Percentiles rank a stretch among this genome's conserved stretches.
Evolutionary conservation across 2,888 invertebrate genomes (phyloP).

Genomic region (Netelia inedita): DNA sequence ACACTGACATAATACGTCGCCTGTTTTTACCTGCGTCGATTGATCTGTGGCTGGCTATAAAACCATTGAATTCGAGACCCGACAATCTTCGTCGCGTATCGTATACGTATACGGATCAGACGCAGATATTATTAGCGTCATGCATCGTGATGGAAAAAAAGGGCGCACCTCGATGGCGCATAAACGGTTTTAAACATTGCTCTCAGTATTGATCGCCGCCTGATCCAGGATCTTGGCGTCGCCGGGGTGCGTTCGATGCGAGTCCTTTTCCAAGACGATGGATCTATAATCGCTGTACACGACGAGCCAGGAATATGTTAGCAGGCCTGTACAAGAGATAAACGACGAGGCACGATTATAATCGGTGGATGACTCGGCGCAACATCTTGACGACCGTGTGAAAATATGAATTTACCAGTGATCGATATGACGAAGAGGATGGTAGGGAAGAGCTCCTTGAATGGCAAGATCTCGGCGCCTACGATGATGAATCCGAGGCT

Average conservation of each 20-base stretch:
- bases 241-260: background rate
- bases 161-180: no score
- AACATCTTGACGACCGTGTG: background rate
- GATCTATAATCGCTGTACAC: slow-evolving; percentile 47
- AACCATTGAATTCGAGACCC: no score
- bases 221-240: background rate
- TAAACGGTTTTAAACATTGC: background rate
- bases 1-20: no score
- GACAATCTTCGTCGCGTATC: no score
- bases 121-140: no score
- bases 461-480: background rate
- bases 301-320: slow-evolving; percentile 45
- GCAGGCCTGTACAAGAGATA: slow-evolving; percentile 26
- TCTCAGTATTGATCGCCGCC: background rate
- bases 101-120: no score
- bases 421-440: background rate
- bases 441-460: slow-evolving; percentile 1
- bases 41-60: no score
- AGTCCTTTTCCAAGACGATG: slow-evolving; percentile 7
- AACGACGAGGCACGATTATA: background rate
- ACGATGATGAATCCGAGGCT: background rate
- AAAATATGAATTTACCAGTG: slow-evolving; percentile 26
- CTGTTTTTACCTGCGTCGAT: no score
- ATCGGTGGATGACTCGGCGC: background rate
- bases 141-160: no score